Base-by-base conservation (phyloP, 2,797 vertebrate genomes). In the Gallinago stenura region DNA sequence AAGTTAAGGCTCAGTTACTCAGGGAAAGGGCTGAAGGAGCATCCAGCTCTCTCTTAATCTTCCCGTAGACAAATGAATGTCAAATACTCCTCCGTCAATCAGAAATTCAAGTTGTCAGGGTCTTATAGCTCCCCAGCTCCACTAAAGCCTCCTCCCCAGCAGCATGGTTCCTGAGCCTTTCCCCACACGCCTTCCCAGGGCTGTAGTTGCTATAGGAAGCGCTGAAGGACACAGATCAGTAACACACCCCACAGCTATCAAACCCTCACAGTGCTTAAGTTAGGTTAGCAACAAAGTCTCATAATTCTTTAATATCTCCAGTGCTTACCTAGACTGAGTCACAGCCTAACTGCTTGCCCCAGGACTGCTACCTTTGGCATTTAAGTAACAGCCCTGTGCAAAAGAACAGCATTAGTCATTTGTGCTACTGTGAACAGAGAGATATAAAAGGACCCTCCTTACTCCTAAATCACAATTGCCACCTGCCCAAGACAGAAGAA, bases 91-190 rank as follows among this genome's bases (percentile, higher is more conserved):
- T 87, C 68, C 25, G 25, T 43, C 48, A 56, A 56, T 4, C 18
- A 61, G 22, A 9, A 71, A 72, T n/a, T 24, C 2, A 56, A 66
- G 28, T 6, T 77, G 46, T 4, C 0, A 0, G 43, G 8, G 15
- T 76, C 48, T 56, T 31, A 13, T 6, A 60, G 20, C 25, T 33
- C 24, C 35, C 54, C 51, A 80, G 43, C 43, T 26, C 12, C 86
- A 56, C 21, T 7, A 43, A 16, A 64, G 64, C 11, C 35, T 50
- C 37, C 9, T n/a, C 46, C 39, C 46, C 1, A 7, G 80, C 54
- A 91, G 46, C 26, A 5, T 0, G 7, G 37, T 0, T 69, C 43
- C 58, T 0, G 11, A 45, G 56, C 48, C 82, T 37, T 65, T 64
- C 33, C 72, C 28, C 54, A 45, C 1, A 1, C 28, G 4, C 14